Evolutionary conservation across 2,113 vertebrate species (phyloP).

Genomic region (Caloenas nicobarica): DNA sequence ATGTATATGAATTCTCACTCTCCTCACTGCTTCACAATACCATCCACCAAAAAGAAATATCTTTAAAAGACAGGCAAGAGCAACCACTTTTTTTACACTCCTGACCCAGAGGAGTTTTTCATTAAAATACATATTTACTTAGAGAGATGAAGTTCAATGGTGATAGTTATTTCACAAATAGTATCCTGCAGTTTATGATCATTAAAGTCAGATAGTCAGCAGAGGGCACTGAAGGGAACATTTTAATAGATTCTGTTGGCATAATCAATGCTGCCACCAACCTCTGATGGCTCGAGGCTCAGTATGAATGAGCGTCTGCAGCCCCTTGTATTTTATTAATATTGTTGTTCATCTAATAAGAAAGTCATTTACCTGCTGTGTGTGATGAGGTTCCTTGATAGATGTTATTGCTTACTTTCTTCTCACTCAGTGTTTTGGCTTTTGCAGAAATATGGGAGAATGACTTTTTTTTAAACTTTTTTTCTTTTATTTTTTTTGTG

Average conservation of each 20-base stretch:
- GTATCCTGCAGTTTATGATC: conserved; percentile 37
- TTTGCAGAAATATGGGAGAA: background rate
- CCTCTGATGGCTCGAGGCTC: background rate
- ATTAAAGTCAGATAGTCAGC: conserved; percentile 37
- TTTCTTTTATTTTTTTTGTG: background rate
- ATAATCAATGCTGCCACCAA: background rate
- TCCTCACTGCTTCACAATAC: background rate
- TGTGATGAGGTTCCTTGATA: background rate
- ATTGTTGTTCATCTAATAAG: conserved; percentile 38
- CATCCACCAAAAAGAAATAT: background rate
- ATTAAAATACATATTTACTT: conserved; percentile 39
- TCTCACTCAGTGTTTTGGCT: background rate
- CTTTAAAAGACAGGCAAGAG: background rate
- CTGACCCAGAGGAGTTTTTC: background rate
- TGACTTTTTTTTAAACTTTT: background rate
- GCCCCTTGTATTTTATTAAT: conserved; percentile 29
- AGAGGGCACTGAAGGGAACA: conserved; percentile 2
- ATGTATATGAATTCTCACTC: background rate
- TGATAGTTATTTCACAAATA: conserved; percentile 28
- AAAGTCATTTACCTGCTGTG: conserved; percentile 33
- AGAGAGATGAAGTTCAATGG: conserved; percentile 20
- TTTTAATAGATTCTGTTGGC: conserved; percentile 1
- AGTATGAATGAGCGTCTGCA: background rate
- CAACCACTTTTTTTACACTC: background rate
- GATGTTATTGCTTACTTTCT: background rate